phyloP scores from a whole-genome alignment of 2,113 vertebrate species.

The Phylloscopus whistleri region DNA sequence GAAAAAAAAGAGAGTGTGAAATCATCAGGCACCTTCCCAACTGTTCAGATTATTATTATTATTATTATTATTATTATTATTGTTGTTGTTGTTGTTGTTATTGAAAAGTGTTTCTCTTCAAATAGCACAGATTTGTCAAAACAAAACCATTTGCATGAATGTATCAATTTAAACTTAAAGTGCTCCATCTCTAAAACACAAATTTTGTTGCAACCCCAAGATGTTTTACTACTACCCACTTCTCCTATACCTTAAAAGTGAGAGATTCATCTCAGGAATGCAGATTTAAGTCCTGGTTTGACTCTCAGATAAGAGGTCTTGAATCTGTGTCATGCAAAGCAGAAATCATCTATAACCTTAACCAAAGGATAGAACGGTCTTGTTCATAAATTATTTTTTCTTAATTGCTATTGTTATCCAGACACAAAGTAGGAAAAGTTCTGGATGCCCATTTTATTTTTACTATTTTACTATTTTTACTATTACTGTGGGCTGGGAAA shows the following conservation, averaged over 20 bases:
- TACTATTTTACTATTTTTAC: neutral
- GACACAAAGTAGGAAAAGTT: neutral
- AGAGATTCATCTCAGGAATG: neutral
- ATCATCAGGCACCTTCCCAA: neutral
- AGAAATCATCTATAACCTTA: neutral
- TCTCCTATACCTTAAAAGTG: neutral
- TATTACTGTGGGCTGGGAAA: neutral
- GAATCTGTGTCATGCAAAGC: neutral
- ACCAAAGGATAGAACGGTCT: neutral
- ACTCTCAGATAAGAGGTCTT: neutral
- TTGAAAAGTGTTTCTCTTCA: neutral
- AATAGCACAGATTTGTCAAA: neutral
- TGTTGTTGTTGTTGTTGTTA: neutral
- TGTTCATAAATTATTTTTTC: neutral
- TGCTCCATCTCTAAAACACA: neutral
- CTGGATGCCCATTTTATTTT: neutral
- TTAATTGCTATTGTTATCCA: neutral
- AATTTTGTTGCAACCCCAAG: neutral
- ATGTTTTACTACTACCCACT: neutral
- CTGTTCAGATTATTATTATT: neutral
- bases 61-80: neutral
- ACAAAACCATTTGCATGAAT: neutral
- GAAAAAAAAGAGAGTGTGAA: neutral
- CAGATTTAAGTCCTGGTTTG: neutral
- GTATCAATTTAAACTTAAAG: neutral